Percentiles rank a stretch among this genome's conserved stretches.
Conservation (phyloP, 1,140 invertebrate genomes). For the Hormaphis cornu region DNA sequence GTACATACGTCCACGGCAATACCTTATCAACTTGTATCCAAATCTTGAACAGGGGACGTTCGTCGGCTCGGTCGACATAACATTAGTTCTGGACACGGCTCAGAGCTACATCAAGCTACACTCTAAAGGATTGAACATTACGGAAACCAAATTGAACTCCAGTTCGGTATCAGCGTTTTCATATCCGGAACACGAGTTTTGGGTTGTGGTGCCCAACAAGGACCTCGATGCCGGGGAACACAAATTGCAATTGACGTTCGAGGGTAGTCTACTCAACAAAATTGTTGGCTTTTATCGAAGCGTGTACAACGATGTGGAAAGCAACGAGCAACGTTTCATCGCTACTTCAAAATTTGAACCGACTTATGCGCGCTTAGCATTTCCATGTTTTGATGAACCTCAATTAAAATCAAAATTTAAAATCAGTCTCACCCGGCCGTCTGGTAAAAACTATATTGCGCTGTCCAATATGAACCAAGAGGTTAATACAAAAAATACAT, state of each 20-base stretch:
- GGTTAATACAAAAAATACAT: constrained; percentile 38
- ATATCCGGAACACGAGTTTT: constrained; percentile 54
- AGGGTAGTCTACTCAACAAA: constrained; percentile 55
- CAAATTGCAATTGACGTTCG: constrained; percentile 54
- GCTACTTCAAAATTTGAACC: constrained; percentile 89
- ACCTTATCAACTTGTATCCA: constrained; percentile 63
- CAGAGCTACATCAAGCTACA: constrained; percentile 61
- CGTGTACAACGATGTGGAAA: constrained; percentile 50
- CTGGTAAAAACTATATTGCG: constrained; percentile 52
- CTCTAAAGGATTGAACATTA: constrained; percentile 53
- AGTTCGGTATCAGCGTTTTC: constrained; percentile 40
- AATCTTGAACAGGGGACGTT: constrained; percentile 60
- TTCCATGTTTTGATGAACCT: constrained; percentile 95
- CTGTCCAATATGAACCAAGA: constrained; percentile 66
- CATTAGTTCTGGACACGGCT: constrained; percentile 49
- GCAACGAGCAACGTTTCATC: constrained; percentile 54
- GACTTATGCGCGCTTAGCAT: constrained; percentile 81
- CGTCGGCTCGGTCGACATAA: constrained; percentile 61
- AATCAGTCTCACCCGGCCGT: constrained; percentile 63
- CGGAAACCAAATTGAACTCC: constrained; percentile 23
- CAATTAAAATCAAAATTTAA: constrained; percentile 80
- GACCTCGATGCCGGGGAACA: constrained; percentile 52
- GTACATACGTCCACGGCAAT: constrained; percentile 58
- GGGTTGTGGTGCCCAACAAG: constrained; percentile 50
- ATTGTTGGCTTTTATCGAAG: constrained; percentile 74